Evolutionary conservation across 35 echinoderm and acorn worm species (phyloP), one percentile per base, ranked within the genome.

Genomic region (Apostichopus japonicus): DNA sequence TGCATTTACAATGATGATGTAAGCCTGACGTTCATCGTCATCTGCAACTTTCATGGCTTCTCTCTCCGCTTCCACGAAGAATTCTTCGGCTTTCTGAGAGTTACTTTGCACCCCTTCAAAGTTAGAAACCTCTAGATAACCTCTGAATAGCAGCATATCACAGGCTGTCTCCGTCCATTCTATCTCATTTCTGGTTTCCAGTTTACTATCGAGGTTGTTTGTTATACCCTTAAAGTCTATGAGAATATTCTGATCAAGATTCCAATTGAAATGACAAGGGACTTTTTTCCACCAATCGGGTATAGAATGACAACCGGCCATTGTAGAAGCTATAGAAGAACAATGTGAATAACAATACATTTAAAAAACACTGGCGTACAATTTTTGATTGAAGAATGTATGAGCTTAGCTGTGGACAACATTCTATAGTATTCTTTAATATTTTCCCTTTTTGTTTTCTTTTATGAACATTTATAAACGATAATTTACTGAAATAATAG

Each of bases 261-360:
- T 65, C 86, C 86, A 89, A 51, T 8, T 72, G 63, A 89, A 89
- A 44, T 89, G 86, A 13, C 86, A 89, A 13, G 86, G 86, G 0
- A 72, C 86, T 44, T 8, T n/a, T 52, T 89, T 89, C 86, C 86
- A 89, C 86, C 65, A 89, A 72, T 58, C 57, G 15, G 15, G 6
- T 10, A 9, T 10, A 80, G 25, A 19, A 73, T 17, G 15, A 73
- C 21, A 19, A 6, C 19, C 17, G 8, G 25, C 7, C 25, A 80
- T 44, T 53, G 79, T 53, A 15, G 23, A 15, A 80, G 4, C 79
- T 53, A 17, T 33, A 80, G 19, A 53, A 13, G 24, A 27, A 27
- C 19, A 77, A 77, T 7, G 6, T 23, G 19, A 27, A 33, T 33
- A 33, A 33, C 27, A 33, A 33, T 33, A 33, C 27, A 33, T 33